Base-by-base conservation (phyloP, 2,113 vertebrate genomes). In the Labeo rohita region DNA sequence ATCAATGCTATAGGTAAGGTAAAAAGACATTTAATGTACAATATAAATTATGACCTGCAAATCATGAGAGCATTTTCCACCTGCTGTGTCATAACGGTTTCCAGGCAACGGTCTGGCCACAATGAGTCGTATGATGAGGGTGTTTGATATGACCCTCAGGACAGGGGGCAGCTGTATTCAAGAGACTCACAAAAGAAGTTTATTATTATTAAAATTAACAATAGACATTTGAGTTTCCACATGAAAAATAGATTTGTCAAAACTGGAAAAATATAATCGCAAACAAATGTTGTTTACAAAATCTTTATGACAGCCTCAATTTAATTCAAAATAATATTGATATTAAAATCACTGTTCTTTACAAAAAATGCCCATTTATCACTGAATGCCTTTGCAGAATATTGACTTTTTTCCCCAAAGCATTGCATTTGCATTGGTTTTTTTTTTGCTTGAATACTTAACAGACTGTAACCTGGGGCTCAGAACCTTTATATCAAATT, bases 141-240 rank as follows among this genome's bases (percentile, higher is more conserved):
- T 18, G 75, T 78, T 56, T 78, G 11, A 54, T 5, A 52, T 28
- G 49, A 12, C 13, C 47, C n/a, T 77, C 6, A 79, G 21, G 77
- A n/a, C 77, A 80, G 21, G 21, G 10, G 54, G 21, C 77, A 80
- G 34, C 54, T 80, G 11, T 23, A 45, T 61, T 61, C 77, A 80
- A 61, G 56, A 61, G 54, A 80, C 54, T 61, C 18, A n/a, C 7
- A 59, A 61, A 12, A 43, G 0, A 59, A 15, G 21, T 45, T 78
- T 80, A 61, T 61, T 80, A 43, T 79, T 59, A 79, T 61, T 61
- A n/a, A n/a, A 79, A 79, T 79, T 43, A 43, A 43, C 76, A 59
- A 43, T 43, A 59, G 5, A 59, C 34, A 59, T 39, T 52, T 18
- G 39, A 21, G 68, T 45, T 59, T 2, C 1, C 68, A 59, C 76